Evolutionary conservation across 2,888 invertebrate species (phyloP), one percentile per base, ranked within the genome.

Genomic region (Itoplectis maculator): DNA sequence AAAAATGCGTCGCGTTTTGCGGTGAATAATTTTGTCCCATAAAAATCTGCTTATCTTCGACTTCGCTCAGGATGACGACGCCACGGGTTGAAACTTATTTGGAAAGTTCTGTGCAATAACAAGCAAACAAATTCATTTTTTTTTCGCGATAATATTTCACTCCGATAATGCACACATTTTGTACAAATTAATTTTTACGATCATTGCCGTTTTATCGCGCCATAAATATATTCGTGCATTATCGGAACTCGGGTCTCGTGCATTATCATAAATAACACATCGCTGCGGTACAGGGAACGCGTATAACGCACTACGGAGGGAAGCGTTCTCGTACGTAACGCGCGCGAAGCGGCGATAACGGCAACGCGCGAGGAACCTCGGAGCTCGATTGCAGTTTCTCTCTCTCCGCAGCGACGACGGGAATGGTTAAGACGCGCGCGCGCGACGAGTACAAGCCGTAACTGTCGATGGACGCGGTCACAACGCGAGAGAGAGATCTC

Each of bases 391-490:
- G 40, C 20, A 49, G 23, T 54, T 51, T 11, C 15, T 20, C 51
- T 51, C 23, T 74, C 40, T 65, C 51, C 59, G 3, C 65, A 8
- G 35, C 23, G 15, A 9, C 56, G 80, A 56, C 68, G 42, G 47
- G 35, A 20, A 56, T 45, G 63, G 51, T 47, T 15, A 35, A 51
- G 69, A 56, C 3, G 29, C n/a, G n/a, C 61, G 29, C 54, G 23
- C 23, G 40, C 9, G 18, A 20, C 66, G 35, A 61, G 47, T 56
- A 40, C 70, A 29, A 54, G 37, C 37, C 35, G 56, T 73, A 77
- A 81, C 81, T 68, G 81, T 81, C 59, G 45, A 77, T 77, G 68
- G 51, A 45, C 66, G 72, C 66, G 72, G 66, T 73, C 81, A 15
- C 56, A 69, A 59, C 59, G 59, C 40, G 18, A n/a, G 42, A 65